Evolutionary conservation across 1,140 invertebrate species (phyloP).

Genomic region (Hylyphantes graminicola): DNA sequence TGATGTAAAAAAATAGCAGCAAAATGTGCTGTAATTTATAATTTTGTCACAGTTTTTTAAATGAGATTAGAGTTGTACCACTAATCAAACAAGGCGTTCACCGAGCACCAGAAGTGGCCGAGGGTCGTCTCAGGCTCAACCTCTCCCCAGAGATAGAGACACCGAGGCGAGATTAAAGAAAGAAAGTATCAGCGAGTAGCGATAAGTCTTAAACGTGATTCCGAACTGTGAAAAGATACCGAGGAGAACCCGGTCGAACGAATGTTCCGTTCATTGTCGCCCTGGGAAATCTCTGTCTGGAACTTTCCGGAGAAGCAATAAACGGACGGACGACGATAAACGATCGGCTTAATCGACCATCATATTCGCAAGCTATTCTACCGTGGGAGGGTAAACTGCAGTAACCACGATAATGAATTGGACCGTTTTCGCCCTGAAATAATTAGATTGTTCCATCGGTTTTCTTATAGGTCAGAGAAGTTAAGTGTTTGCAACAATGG

Average conservation of each 20-base stretch:
- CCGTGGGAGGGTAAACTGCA: too few species aligned
- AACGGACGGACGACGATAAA: constrained; percentile 32
- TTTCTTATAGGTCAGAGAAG: too few species aligned
- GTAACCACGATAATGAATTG: too few species aligned
- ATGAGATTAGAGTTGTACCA: too few species aligned
- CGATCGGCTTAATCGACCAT: constrained; percentile 36
- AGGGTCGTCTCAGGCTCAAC: neutral
- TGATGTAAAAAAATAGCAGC: too few species aligned
- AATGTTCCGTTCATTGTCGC: constrained; percentile 37
- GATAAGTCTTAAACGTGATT: constrained; percentile 38
- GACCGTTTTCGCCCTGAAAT: too few species aligned
- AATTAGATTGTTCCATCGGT: too few species aligned
- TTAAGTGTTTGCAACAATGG: too few species aligned
- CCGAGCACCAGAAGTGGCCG: too few species aligned
- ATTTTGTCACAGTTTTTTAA: too few species aligned
- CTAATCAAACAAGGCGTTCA: too few species aligned
- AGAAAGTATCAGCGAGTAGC: constrained; percentile 20
- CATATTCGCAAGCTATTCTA: constrained; percentile 43
- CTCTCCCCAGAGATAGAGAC: neutral
- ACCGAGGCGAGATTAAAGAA: constrained; percentile 18
- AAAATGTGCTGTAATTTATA: too few species aligned
- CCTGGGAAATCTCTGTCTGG: constrained; percentile 38
- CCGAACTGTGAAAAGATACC: neutral
- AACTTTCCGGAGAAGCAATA: constrained; percentile 29
- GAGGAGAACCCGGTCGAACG: neutral